Base-by-base conservation (phyloP, 2,797 vertebrate species). In the Poeciliopsis paucimaculata region DNA sequence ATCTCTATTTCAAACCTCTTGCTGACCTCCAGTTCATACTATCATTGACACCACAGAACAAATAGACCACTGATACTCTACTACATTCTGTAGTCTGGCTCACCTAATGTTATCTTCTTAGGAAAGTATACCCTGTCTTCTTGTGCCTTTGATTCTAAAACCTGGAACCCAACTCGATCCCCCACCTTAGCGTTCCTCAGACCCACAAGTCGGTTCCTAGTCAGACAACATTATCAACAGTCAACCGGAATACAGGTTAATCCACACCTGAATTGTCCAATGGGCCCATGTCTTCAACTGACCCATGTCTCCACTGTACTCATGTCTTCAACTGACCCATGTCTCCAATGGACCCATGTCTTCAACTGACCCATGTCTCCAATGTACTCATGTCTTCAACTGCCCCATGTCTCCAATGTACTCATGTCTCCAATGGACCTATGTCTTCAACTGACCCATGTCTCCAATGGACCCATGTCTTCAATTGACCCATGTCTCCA, bases 311-410 rank as follows among this genome's bases (percentile, higher is more conserved):
- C 57, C 57, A 62, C 15, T 7, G 5, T 28, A 31, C 57, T 13
- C 2, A 62, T 13, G 12, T 45, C 43, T 45, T 11, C 43, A 45
- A 46, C 0, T 0, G 45, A 46, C 13, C 3, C 1, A 12, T 12
- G 43, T 45, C 11, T 43, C 43, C 43, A 43, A 11, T 43, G 41
- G 47, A 49, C 12, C 11, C 12, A n/a, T 57, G 26, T 12, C 13
- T 57, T 0, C 8, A 57, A 57, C 0, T 8, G 9, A 10, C 12
- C 53, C 3, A 28, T 45, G 43, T 45, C 43, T 46, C 45, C 45
- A 46, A 15, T 46, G 12, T 0, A 9, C 0, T 13, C 0, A 46
- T 46, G 12, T 46, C 12, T 46, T 13, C 45, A 13, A 15, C 0
- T 0, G 43, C 3, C 2, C 11, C 5, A 41, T 9, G 41, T 39